Evolutionary conservation across 2,797 vertebrate genomes (phyloP).

Genomic region (Clarias laeviceps): DNA sequence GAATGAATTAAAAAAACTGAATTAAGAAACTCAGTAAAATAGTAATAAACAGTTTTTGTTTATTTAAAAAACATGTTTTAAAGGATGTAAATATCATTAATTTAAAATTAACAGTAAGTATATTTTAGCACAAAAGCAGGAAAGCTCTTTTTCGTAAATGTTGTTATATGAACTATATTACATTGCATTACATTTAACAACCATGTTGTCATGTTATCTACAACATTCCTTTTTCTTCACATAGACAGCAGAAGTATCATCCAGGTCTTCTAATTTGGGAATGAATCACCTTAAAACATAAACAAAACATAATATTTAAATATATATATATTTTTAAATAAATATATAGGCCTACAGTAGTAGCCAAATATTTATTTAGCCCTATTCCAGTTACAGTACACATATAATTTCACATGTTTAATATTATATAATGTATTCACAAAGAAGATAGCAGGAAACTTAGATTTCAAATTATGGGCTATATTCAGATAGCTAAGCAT

Average conservation of each 20-base stretch:
- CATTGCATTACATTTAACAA: background rate
- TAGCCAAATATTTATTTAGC: background rate
- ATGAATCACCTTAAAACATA: background rate
- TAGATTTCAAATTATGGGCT: background rate
- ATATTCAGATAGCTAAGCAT: background rate
- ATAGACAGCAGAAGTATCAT: background rate
- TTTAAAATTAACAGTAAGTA: background rate
- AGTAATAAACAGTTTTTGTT: background rate
- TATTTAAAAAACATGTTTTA: background rate
- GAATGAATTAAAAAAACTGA: background rate
- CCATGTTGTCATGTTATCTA: background rate
- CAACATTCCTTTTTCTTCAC: constrained; percentile 19
- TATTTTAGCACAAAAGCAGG: background rate
- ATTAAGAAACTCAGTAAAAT: background rate
- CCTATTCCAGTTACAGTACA: no score
- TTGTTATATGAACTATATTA: background rate
- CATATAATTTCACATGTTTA: background rate
- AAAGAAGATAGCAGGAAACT: background rate
- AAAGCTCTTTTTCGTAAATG: background rate
- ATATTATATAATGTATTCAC: background rate
- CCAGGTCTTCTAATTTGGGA: background rate
- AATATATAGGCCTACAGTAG: background rate
- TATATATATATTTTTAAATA: background rate
- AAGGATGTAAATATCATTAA: background rate
- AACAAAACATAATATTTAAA: background rate